These are phyloP conservation scores for Paralinhomoeus sp. DNA, from an alignment of 2,888 invertebrate genomes.

Conservation along the genomic window DNA sequence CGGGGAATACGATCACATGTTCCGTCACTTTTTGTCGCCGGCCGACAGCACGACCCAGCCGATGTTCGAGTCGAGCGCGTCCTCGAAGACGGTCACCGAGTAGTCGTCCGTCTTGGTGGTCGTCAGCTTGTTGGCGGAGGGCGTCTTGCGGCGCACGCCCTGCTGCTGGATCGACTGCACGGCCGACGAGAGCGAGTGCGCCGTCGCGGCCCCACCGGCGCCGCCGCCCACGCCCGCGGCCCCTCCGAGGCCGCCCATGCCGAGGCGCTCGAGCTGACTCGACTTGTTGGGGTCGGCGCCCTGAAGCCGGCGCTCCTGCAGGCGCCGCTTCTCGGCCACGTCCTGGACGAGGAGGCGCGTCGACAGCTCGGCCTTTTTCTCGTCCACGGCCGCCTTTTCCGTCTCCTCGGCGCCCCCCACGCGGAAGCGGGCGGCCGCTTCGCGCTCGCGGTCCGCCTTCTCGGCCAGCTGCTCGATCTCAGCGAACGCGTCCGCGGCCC, in stretches of 20 bases:
- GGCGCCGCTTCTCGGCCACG: conserved; percentile 36
- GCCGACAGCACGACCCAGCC: no score
- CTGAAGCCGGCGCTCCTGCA: conserved; percentile 47
- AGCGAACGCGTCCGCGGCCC: conserved; percentile 47
- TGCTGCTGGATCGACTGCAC: conserved; percentile 79
- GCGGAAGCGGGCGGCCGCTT: conserved; percentile 25
- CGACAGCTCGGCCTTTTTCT: conserved; percentile 17
- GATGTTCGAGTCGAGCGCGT: not conserved
- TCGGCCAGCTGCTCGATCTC: conserved; percentile 76
- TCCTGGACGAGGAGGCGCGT: conserved; percentile 52
- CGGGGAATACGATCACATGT: no score
- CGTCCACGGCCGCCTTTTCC: not conserved
- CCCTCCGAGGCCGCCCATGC: conserved; percentile 50
- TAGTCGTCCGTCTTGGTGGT: not conserved
- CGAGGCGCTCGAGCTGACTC: conserved; percentile 66
- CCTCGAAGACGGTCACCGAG: not conserved
- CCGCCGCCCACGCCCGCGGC: not conserved
- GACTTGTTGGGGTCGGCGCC: conserved; percentile 56
- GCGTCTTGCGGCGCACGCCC: conserved; percentile 30
- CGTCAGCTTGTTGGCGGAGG: conserved; percentile 14
- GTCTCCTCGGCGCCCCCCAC: not conserved
- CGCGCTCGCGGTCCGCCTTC: conserved; percentile 51
- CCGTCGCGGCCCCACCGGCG: not conserved
- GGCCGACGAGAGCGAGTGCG: conserved; percentile 61
- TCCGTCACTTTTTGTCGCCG: no score